Evolutionary conservation across 2,113 vertebrate genomes (phyloP).

Genomic region (Taurulus bubalis): DNA sequence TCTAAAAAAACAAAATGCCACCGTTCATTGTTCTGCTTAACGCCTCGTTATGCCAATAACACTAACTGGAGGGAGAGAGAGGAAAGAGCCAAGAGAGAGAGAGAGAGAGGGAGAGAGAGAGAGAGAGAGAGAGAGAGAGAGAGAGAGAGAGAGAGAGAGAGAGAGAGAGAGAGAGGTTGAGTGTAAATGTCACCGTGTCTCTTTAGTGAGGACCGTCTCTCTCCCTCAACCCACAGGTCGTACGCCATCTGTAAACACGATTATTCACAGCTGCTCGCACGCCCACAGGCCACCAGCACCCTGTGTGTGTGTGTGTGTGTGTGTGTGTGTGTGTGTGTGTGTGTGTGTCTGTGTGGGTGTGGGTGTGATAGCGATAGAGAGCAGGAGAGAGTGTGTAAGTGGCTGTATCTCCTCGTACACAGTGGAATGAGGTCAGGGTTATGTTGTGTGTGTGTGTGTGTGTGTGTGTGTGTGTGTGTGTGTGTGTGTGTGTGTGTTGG

Average conservation of each 20-base stretch:
- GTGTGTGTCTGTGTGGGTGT: slow-evolving; percentile 25
- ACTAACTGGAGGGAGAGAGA: neutral
- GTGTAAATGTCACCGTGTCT: slow-evolving; percentile 61
- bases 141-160: neutral
- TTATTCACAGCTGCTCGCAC: slow-evolving; percentile 75
- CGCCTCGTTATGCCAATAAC: slow-evolving; percentile 62
- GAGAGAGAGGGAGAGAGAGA: slow-evolving; percentile 1
- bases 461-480: neutral
- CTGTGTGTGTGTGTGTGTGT: slow-evolving; percentile 44
- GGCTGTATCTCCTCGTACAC: slow-evolving; percentile 47
- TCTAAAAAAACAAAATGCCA: slow-evolving; percentile 31
- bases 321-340: slow-evolving; percentile 23
- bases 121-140: neutral
- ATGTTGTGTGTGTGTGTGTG: slow-evolving; percentile 35
- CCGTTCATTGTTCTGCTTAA: slow-evolving; percentile 54
- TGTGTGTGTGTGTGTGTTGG: slow-evolving; percentile 11
- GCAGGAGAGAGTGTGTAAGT: slow-evolving; percentile 48
- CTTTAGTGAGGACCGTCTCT: slow-evolving; percentile 28
- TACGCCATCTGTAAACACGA: slow-evolving; percentile 76
- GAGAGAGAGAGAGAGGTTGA: slow-evolving; percentile 5
- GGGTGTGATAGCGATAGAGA: slow-evolving; percentile 34
- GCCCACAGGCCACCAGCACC: slow-evolving; percentile 59
- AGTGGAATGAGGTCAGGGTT: slow-evolving; percentile 66
- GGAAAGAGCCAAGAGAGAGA: neutral
- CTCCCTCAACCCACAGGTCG: slow-evolving; percentile 58